Evolutionary conservation across 92 coral and sea anemone species (phyloP).

Genomic region (Galaxea fascicularis): DNA sequence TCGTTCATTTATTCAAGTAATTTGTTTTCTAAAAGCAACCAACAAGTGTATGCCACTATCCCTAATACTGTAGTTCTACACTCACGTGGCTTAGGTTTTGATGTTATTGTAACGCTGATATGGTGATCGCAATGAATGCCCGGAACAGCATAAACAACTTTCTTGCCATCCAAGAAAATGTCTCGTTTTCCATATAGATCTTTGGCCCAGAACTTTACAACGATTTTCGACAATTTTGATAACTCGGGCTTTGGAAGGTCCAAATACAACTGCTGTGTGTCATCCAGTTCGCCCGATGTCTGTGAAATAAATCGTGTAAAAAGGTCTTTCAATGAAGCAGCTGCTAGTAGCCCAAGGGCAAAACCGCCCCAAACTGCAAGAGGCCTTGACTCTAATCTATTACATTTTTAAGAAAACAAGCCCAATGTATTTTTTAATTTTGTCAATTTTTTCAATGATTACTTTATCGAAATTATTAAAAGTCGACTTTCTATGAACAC

Average conservation of each 20-base stretch:
- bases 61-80: no score
- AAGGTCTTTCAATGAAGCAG: background rate
- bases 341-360: no score
- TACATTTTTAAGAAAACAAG: no score
- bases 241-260: background rate
- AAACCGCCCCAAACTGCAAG: no score
- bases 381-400: no score
- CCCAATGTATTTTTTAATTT: no score
- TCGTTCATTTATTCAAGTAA: no score
- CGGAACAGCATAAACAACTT: slow-evolving; percentile 56
- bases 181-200: slow-evolving; percentile 49
- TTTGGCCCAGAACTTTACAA: slow-evolving; percentile 62
- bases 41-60: background rate
- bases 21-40: background rate
- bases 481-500: no score
- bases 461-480: no score
- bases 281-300: slow-evolving; percentile 1
- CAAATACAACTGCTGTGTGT: slow-evolving; percentile 22
- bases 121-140: slow-evolving; percentile 54
- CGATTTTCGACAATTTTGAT: slow-evolving; percentile 26
- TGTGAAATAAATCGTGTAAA: background rate
- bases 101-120: slow-evolving; percentile 59
- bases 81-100: slow-evolving; percentile 42
- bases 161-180: slow-evolving; percentile 69
- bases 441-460: no score